phyloP scores from a whole-genome alignment of 2,113 vertebrate species.

The Sylvietta virens region DNA sequence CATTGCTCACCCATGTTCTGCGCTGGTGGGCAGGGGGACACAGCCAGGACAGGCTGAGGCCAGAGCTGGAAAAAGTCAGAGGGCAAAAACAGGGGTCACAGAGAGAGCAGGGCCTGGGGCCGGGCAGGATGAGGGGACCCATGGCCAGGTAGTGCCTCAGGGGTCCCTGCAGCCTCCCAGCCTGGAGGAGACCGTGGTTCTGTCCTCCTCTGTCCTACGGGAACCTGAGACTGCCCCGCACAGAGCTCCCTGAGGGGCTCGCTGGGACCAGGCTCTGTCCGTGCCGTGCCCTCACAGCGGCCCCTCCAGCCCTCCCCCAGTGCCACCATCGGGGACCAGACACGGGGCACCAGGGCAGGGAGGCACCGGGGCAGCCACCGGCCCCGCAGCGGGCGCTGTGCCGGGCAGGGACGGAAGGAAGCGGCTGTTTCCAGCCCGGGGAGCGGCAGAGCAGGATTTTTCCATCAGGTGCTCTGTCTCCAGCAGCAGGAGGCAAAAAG shows the following conservation, averaged over 20 bases:
- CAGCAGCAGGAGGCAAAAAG: slow-evolving; percentile 6
- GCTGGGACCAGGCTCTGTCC: accelerated
- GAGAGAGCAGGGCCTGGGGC: neutral
- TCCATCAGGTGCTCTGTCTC: slow-evolving; percentile 53
- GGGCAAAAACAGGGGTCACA: accelerated
- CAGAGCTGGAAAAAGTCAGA: neutral
- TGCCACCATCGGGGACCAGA: neutral
- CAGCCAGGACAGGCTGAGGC: neutral
- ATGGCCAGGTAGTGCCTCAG: accelerated
- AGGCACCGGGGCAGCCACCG: neutral
- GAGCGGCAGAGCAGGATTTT: slow-evolving; percentile 13
- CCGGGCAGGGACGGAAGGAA: slow-evolving; percentile 23
- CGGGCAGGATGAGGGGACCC: neutral
- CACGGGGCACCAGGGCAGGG: neutral
- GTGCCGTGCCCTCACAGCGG: accelerated
- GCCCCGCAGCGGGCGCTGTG: neutral
- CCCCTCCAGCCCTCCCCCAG: neutral
- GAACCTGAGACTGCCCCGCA: neutral
- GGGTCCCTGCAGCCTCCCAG: neutral
- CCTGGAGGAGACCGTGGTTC: accelerated
- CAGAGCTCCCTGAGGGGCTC: neutral
- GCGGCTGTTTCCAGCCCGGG: neutral
- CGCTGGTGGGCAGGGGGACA: neutral
- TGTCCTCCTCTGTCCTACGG: accelerated
- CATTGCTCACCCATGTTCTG: accelerated